A percentile compares a stretch with the other conserved stretches of the same genome.
Evolutionary conservation across 2,113 vertebrate species (phyloP).

Genomic region (Lanius collurio): DNA sequence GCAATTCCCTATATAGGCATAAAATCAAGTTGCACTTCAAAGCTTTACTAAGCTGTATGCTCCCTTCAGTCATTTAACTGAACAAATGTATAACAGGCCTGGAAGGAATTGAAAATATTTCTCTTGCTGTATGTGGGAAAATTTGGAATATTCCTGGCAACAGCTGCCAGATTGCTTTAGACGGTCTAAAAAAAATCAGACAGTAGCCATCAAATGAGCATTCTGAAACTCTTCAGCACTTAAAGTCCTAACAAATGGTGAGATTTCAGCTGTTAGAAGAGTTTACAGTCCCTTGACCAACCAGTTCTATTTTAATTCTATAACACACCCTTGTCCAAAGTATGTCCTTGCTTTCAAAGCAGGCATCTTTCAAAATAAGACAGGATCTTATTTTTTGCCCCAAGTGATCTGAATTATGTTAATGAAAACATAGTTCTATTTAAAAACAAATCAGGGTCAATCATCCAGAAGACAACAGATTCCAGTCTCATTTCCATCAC

Average conservation of each 20-base stretch:
- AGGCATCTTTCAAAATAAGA: background rate
- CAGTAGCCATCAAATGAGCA: background rate
- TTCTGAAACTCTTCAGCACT: background rate
- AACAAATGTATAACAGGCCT: background rate
- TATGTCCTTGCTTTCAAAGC: background rate
- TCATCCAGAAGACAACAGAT: conserved; percentile 31
- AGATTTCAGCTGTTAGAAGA: background rate
- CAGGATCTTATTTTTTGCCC: background rate
- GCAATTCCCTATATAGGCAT: background rate
- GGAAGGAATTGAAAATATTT: conserved; percentile 1
- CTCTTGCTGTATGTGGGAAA: background rate
- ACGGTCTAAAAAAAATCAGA: background rate
- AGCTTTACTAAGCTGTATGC: background rate
- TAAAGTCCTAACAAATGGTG: background rate
- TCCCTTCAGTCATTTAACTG: background rate
- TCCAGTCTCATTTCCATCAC: conserved; percentile 20
- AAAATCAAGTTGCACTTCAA: conserved; percentile 5
- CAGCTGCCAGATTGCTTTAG: background rate
- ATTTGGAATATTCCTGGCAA: background rate
- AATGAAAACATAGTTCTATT: conserved; percentile 32
- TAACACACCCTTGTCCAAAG: background rate
- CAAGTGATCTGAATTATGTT: background rate
- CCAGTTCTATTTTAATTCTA: background rate
- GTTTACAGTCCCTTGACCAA: background rate
- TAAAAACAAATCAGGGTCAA: conserved; percentile 35